These are phyloP conservation scores for Stichopus horrens DNA, from an alignment of 53 echinoderm and acorn worm genomes.

Conservation along the genomic window DNA sequence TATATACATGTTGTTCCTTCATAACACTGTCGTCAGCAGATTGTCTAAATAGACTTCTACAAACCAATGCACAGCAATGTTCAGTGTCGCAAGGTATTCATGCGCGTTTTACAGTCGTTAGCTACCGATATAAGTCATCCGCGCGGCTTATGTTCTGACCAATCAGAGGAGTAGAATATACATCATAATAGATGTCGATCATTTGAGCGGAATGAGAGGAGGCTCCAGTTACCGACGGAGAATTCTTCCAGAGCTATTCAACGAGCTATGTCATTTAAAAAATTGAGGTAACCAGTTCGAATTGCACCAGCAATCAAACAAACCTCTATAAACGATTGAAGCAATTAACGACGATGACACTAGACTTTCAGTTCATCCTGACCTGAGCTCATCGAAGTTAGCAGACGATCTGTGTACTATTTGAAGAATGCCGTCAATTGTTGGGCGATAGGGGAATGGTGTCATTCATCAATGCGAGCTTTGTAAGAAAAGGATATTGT, in stretches of 20 bases:
- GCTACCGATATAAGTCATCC: too few relatives aligned
- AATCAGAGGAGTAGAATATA: too few relatives aligned
- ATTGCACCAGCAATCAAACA: neutral
- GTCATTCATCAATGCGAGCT: neutral
- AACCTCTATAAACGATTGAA: neutral
- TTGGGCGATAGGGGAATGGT: conserved; percentile 5
- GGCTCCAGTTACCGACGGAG: neutral
- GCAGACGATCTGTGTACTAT: conserved; percentile 2
- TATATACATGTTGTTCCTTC: too few relatives aligned
- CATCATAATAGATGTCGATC: neutral
- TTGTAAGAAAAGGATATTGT: neutral
- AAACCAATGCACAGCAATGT: too few relatives aligned
- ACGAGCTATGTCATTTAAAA: neutral
- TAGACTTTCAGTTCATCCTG: neutral
- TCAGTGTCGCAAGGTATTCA: too few relatives aligned
- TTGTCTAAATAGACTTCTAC: too few relatives aligned
- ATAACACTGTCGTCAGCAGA: too few relatives aligned
- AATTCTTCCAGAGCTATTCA: neutral
- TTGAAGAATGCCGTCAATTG: conserved; percentile 33
- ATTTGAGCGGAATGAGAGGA: neutral
- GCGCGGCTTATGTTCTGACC: too few relatives aligned
- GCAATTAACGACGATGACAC: neutral
- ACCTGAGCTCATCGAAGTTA: too few relatives aligned
- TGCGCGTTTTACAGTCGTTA: too few relatives aligned
- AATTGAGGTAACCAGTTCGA: neutral